Evolutionary conservation across 2,888 invertebrate genomes (phyloP).

Genomic region (Alviniconcha strummeri): DNA sequence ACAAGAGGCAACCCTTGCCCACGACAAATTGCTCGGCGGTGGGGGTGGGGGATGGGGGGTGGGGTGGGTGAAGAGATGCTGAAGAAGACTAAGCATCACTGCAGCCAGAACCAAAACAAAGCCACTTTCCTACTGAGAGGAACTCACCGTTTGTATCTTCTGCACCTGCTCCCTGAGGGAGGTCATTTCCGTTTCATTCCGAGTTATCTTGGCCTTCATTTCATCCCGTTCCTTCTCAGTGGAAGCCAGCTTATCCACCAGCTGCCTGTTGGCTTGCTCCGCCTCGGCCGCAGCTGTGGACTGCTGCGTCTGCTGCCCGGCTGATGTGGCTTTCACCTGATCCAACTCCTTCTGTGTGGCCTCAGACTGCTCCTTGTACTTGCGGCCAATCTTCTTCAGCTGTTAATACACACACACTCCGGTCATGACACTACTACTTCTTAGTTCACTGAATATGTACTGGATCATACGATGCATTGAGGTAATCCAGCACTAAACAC

Average conservation of each 20-base stretch:
- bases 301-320: slow-evolving; percentile 42
- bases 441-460: too few relatives aligned
- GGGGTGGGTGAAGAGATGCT: too few relatives aligned
- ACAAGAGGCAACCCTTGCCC: too few relatives aligned
- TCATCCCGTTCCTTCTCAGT: slow-evolving; percentile 47
- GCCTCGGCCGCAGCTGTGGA: slow-evolving; percentile 31
- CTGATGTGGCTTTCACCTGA: slow-evolving; percentile 64
- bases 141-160: slow-evolving; percentile 77
- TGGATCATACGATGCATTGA: too few relatives aligned
- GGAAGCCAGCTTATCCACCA: slow-evolving; percentile 89
- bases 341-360: slow-evolving; percentile 75
- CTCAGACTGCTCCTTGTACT: slow-evolving; percentile 91
- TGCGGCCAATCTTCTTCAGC: slow-evolving; percentile 89
- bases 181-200: slow-evolving; percentile 84
- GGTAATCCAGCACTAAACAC: too few relatives aligned
- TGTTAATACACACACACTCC: slow-evolving; percentile 43
- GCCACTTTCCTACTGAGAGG: too few relatives aligned
- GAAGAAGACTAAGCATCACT: too few relatives aligned
- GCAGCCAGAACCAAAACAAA: too few relatives aligned
- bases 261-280: slow-evolving; percentile 41
- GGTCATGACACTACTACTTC: too few relatives aligned
- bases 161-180: slow-evolving; percentile 74
- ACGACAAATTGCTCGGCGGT: too few relatives aligned
- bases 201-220: slow-evolving; percentile 87
- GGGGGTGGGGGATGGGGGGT: too few relatives aligned